phyloP scores from a whole-genome alignment of 2,113 vertebrate species.

The Dipodomys merriami region DNA sequence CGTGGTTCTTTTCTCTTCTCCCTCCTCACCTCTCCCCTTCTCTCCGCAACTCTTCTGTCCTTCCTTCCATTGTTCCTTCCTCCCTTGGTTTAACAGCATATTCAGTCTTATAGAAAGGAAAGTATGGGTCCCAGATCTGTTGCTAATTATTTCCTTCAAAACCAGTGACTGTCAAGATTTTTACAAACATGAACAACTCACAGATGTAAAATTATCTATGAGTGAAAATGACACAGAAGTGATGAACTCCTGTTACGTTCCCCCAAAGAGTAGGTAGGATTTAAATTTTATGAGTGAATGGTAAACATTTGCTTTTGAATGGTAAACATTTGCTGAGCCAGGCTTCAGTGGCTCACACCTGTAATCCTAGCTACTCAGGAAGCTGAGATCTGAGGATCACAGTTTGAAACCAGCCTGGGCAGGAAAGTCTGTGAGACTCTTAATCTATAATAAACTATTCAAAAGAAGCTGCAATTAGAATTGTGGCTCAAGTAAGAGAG shows the following conservation, averaged over 20 bases:
- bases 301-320: too few relatives aligned
- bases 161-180: not conserved
- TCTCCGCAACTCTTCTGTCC: not conserved
- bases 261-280: not conserved
- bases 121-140: not conserved
- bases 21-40: not conserved
- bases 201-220: not conserved
- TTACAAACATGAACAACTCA: not conserved
- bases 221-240: not conserved
- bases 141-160: not conserved
- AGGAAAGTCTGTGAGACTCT: too few relatives aligned
- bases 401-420: too few relatives aligned
- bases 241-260: not conserved
- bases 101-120: not conserved
- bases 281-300: not conserved
- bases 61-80: not conserved
- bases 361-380: too few relatives aligned
- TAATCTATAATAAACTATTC: too few relatives aligned
- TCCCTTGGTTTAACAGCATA: not conserved
- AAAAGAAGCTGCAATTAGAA: too few relatives aligned
- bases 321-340: not conserved
- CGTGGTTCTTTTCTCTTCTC: fast-evolving
- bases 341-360: too few relatives aligned
- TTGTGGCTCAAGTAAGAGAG: too few relatives aligned
- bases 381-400: too few relatives aligned